A percentile compares a stretch with the other conserved stretches of the same genome.
phyloP scores from a whole-genome alignment of 1,140 invertebrate species.

The Pogonomyrmex barbatus region DNA sequence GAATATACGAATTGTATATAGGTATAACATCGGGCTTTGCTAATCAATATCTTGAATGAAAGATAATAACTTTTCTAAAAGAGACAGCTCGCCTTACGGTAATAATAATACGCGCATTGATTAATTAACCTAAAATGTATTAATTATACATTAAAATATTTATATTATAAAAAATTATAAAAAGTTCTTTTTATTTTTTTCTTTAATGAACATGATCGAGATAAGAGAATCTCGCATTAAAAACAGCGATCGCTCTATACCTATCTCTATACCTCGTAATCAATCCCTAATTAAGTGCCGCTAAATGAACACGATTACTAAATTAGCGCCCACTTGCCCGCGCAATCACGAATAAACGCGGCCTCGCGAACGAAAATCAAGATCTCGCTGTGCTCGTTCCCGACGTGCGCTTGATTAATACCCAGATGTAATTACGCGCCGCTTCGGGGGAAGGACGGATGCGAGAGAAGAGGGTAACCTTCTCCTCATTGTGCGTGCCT shows the following conservation, averaged over 20 bases:
- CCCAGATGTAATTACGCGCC: constrained; percentile 73
- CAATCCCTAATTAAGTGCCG: neutral
- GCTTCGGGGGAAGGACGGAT: constrained; percentile 57
- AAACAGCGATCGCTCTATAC: neutral
- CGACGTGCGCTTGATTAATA: constrained; percentile 72
- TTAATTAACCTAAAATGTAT: neutral
- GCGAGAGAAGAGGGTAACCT: constrained; percentile 53
- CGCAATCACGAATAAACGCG: neutral
- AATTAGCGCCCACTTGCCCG: constrained; percentile 7
- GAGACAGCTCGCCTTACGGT: neutral
- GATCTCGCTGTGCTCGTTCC: constrained; percentile 70
- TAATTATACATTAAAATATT: neutral
- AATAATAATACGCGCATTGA: neutral
- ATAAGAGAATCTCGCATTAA: neutral
- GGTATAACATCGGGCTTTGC: neutral
- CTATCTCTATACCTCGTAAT: neutral
- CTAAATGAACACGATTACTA: constrained; percentile 14
- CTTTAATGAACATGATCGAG: neutral
- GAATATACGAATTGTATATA: neutral
- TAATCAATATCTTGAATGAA: neutral
- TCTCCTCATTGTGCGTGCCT: constrained; percentile 6
- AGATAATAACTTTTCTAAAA: neutral
- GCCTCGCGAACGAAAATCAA: constrained; percentile 69
- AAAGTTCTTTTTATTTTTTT: neutral
- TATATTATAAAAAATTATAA: neutral